Conservation (phyloP, 2,888 invertebrate genomes). For the Iphiclides podalirius region DNA sequence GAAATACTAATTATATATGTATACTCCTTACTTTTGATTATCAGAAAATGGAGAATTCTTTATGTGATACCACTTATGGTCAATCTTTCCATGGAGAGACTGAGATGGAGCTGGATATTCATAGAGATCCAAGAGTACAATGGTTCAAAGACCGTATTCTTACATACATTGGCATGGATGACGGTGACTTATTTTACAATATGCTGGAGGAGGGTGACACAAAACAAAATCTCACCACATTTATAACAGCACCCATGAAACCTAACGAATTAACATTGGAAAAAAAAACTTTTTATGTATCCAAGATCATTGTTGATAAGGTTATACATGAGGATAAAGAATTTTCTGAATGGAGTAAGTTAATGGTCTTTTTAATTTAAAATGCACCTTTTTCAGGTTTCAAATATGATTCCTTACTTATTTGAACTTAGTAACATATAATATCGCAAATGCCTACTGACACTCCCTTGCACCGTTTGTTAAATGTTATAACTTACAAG, state of each 20-base stretch:
- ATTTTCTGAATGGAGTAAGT: slow-evolving; percentile 87
- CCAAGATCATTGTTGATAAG: slow-evolving; percentile 86
- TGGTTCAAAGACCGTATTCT: slow-evolving; percentile 86
- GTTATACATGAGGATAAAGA: slow-evolving; percentile 85
- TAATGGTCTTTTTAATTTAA: not conserved
- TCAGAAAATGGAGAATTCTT: not conserved
- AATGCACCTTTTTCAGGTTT: not conserved
- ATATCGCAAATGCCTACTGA: too few relatives aligned
- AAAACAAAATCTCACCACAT: slow-evolving; percentile 58
- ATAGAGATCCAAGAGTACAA: slow-evolving; percentile 78
- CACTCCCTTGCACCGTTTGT: too few relatives aligned
- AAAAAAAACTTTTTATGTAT: slow-evolving; percentile 82
- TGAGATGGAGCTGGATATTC: slow-evolving; percentile 38
- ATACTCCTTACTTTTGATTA: not conserved
- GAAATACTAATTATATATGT: not conserved
- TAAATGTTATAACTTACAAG: too few relatives aligned
- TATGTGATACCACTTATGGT: slow-evolving; percentile 17
- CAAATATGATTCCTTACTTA: too few relatives aligned
- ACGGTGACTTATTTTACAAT: slow-evolving; percentile 79
- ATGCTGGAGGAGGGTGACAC: slow-evolving; percentile 78
- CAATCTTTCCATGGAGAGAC: slow-evolving; percentile 18
- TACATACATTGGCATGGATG: slow-evolving; percentile 75
- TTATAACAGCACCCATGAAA: slow-evolving; percentile 44
- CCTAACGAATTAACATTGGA: slow-evolving; percentile 64
- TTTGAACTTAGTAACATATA: too few relatives aligned